Conservation (phyloP, 2,797 vertebrate genomes). For the Lepilemur ruficaudatus region DNA sequence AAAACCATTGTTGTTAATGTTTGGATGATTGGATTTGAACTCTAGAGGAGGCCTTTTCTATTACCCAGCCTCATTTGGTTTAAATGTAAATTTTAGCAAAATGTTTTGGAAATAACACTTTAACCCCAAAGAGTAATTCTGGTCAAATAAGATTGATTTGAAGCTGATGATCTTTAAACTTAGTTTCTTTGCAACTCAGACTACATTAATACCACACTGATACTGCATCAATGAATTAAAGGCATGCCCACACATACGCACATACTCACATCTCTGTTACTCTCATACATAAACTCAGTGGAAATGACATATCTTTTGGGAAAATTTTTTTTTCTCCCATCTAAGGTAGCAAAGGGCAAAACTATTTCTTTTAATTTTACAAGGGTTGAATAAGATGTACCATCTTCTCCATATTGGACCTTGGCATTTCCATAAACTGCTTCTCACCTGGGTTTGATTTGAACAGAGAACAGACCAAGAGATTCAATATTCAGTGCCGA, state of each 20-base stretch:
- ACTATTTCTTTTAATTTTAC: not conserved
- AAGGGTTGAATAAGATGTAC: not conserved
- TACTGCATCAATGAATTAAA: not conserved
- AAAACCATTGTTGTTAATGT: not conserved
- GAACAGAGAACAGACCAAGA: not conserved
- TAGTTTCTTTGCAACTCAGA: not conserved
- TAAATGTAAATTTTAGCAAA: conserved; percentile 19
- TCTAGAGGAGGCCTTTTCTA: not conserved
- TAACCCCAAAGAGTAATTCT: not conserved
- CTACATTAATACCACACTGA: not conserved
- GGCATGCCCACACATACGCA: not conserved
- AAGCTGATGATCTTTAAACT: not conserved
- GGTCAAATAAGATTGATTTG: not conserved
- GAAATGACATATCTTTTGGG: not conserved
- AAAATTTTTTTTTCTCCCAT: not conserved
- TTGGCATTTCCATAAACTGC: not conserved
- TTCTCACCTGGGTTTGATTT: conserved; percentile 36
- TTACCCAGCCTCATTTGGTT: not conserved
- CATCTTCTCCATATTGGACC: not conserved
- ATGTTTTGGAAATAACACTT: conserved; percentile 6
- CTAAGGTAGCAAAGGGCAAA: not conserved
- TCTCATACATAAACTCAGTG: not conserved
- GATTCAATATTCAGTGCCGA: conserved; percentile 6
- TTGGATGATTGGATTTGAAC: not conserved
- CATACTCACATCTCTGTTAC: not conserved